Base-by-base conservation (phyloP, 2,888 invertebrate genomes). In the Pandemis cinnamomeana region DNA sequence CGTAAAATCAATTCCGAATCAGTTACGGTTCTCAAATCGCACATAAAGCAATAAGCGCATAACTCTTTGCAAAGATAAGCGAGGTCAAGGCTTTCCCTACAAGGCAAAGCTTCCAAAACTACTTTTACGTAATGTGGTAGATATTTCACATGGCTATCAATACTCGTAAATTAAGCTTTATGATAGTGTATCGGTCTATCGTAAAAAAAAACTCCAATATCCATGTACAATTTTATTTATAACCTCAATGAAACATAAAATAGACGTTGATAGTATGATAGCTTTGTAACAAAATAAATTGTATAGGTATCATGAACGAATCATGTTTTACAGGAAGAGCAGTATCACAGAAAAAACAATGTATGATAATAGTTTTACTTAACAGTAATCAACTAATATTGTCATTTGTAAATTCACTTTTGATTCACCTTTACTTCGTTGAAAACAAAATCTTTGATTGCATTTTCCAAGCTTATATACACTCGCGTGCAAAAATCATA, bases 341-440 rank as follows among this genome's bases (percentile, higher is more conserved):
- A 73, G 68, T 92, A 92, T 92, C 91, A 92, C 92, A 92, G 92
- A 88, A 83, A 89, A 80, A 80, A 77, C 83, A 55, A 53, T 67
- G 44, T 71, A 67, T 66, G 64, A 61, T 71, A 67, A 72, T 11
- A 70, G 62, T 55, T 44, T 60, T 36, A 63, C 44, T 61, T 55
- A 62, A 58, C 58, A 27, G 48, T 68, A 60, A 66, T 13, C 7
- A 70, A 73, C 64, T 66, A 72, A 75, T 75, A 76, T 75, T 72
- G 70, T 70, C 71, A 62, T 61, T 58, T 71, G 67, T 60, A 76
- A 67, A 76, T 70, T 69, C 55, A 69, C 11, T n/a, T 58, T 58
- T 27, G 11, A 58, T 58, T 58, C 27, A 5, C n/a, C n/a, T 55
- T 55, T 20, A 20, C 55, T 3, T 20, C 6, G 3, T 8, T 8